phyloP scores from a whole-genome alignment of 2,888 invertebrate genomes.

The Fragum sueziense region DNA sequence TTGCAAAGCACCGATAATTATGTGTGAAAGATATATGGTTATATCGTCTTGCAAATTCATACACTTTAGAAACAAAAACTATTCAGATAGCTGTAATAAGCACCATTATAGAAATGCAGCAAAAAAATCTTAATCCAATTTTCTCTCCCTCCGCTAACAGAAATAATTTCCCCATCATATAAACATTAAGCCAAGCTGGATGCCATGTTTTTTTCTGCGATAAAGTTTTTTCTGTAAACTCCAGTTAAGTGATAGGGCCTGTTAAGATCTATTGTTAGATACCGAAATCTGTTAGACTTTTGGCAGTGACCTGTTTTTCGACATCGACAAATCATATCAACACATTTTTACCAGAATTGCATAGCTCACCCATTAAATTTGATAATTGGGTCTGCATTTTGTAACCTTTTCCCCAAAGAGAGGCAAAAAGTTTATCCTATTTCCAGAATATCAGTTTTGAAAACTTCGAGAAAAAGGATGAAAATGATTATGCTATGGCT shows the following conservation, averaged over 20 bases:
- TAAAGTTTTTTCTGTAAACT: slow-evolving; percentile 41
- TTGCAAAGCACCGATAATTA: too few species aligned
- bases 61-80: neutral
- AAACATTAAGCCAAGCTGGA: slow-evolving; percentile 48
- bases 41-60: too few species aligned
- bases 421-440: too few species aligned
- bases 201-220: slow-evolving; percentile 56
- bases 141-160: neutral
- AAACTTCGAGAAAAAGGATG: neutral
- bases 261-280: slow-evolving; percentile 45
- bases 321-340: slow-evolving; percentile 58
- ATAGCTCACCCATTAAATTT: slow-evolving; percentile 60
- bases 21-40: too few species aligned
- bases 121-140: neutral
- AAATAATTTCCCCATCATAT: slow-evolving; percentile 34
- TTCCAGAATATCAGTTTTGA: too few species aligned
- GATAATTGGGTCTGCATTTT: slow-evolving; percentile 60
- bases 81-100: neutral
- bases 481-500: too few species aligned
- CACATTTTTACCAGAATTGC: slow-evolving; percentile 56
- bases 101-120: slow-evolving; percentile 8
- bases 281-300: slow-evolving; percentile 52
- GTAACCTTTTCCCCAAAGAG: too few species aligned
- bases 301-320: slow-evolving; percentile 60
- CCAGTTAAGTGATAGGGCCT: slow-evolving; percentile 42